These are phyloP conservation scores for Watsonalla binaria DNA, from an alignment of 2,888 invertebrate genomes.

Conservation along the genomic window DNA sequence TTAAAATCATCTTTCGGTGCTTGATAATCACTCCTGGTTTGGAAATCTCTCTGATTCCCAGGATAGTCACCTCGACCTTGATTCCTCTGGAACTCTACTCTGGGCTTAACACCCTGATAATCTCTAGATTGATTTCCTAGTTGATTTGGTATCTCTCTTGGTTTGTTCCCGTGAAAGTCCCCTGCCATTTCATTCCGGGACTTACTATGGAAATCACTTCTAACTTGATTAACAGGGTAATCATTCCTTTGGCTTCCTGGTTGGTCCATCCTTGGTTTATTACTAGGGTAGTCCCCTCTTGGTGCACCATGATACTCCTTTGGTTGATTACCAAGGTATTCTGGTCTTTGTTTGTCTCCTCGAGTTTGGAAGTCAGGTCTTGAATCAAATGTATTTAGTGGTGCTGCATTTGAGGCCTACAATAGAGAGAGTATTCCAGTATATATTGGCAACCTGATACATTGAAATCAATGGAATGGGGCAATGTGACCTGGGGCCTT, in stretches of 20 bases:
- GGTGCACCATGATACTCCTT: too few species aligned
- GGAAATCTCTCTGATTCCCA: slow-evolving; percentile 14
- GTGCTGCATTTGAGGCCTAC: slow-evolving; percentile 9
- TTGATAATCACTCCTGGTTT: slow-evolving; percentile 12
- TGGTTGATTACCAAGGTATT: too few species aligned
- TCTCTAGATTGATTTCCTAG: not conserved
- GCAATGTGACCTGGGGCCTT: too few species aligned
- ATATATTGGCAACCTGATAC: too few species aligned
- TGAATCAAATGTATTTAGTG: slow-evolving; percentile 25
- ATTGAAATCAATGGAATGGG: too few species aligned
- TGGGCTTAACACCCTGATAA: not conserved
- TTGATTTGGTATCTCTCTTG: slow-evolving; percentile 17
- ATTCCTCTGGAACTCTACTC: not conserved
- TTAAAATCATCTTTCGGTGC: not conserved
- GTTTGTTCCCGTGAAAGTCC: slow-evolving; percentile 10
- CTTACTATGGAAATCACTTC: too few species aligned
- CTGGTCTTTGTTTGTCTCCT: not conserved
- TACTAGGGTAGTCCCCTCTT: too few species aligned
- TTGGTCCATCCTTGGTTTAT: too few species aligned
- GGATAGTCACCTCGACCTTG: not conserved
- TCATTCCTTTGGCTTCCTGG: too few species aligned
- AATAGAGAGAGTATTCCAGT: slow-evolving; percentile 8
- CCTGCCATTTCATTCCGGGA: not conserved
- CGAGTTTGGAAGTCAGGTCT: slow-evolving; percentile 20
- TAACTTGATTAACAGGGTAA: too few species aligned